A percentile compares a stretch with the other conserved stretches of the same genome.
Evolutionary conservation across 2,797 vertebrate species (phyloP).

Genomic region (Dromococcyx pavoninus): DNA sequence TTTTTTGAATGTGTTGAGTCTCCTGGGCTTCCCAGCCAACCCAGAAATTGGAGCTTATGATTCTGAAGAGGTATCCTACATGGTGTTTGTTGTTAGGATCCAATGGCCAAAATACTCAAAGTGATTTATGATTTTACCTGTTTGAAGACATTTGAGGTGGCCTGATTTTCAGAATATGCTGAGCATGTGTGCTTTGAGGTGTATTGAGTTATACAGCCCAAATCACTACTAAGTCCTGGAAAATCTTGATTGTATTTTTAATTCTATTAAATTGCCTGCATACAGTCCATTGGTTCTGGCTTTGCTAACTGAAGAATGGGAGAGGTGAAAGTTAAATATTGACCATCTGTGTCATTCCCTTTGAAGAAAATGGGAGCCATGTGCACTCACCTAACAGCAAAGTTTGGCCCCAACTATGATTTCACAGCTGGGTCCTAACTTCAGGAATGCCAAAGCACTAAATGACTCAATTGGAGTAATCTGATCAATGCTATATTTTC

Average conservation of each 20-base stretch:
- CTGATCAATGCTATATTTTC: constrained; percentile 50
- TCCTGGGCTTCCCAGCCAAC: not conserved
- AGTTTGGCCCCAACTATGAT: constrained; percentile 57
- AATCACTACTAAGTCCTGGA: constrained; percentile 29
- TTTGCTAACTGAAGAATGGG: constrained; percentile 55
- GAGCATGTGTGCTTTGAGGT: not conserved
- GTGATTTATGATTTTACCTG: constrained; percentile 41
- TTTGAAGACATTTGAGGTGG: not conserved
- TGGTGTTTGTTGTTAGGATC: not conserved
- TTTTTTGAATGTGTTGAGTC: not conserved
- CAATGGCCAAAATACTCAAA: not conserved
- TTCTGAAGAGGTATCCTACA: not conserved
- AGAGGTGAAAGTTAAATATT: constrained; percentile 67
- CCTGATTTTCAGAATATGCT: constrained; percentile 40
- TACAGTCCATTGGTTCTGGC: constrained; percentile 28
- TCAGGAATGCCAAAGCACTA: constrained; percentile 55
- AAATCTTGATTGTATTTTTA: constrained; percentile 58
- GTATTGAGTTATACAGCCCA: constrained; percentile 39
- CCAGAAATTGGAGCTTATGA: not conserved
- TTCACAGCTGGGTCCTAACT: constrained; percentile 65
- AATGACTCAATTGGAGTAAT: constrained; percentile 63
- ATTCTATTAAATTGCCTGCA: constrained; percentile 52
- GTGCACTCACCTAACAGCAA: constrained; percentile 59
- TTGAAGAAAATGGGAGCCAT: constrained; percentile 73
- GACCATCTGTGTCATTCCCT: constrained; percentile 65